Conservation (phyloP, 1,140 invertebrate species). For the Pachypeltis micranthus region DNA sequence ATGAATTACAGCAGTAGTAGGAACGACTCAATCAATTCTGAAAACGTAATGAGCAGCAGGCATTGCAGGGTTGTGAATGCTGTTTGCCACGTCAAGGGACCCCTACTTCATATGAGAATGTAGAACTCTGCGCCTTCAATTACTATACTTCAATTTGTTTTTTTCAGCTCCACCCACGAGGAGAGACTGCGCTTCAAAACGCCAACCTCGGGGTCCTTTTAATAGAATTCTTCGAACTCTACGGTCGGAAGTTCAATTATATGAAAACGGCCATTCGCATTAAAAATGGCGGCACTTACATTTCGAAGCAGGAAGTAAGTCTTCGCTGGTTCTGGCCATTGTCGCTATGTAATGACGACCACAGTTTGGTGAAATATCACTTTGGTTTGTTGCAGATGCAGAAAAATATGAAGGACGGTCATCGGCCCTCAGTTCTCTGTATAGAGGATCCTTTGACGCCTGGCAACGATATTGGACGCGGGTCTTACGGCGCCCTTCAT, state of each 20-base stretch:
- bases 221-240: constrained; percentile 96
- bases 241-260: constrained; percentile 94
- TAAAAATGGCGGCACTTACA: constrained; percentile 85
- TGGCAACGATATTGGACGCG: constrained; percentile 92
- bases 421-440: constrained; percentile 82
- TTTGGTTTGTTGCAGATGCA: constrained; percentile 49
- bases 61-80: no score
- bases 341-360: no score
- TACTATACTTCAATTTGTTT: no score
- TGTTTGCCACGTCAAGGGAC: no score
- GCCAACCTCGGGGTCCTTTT: constrained; percentile 86
- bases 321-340: background rate
- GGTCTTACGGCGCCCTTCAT: constrained; percentile 73
- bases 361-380: no score
- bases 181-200: constrained; percentile 45
- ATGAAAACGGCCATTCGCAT: constrained; percentile 88
- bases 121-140: no score
- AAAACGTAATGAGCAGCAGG: no score
- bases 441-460: constrained; percentile 95
- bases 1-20: no score
- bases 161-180: constrained; percentile 55
- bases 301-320: constrained; percentile 83
- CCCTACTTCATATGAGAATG: no score
- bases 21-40: no score
- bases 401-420: constrained; percentile 83